These are phyloP conservation scores for Sapajus apella DNA, from an alignment of 2,113 vertebrate genomes.

Conservation along the genomic window DNA sequence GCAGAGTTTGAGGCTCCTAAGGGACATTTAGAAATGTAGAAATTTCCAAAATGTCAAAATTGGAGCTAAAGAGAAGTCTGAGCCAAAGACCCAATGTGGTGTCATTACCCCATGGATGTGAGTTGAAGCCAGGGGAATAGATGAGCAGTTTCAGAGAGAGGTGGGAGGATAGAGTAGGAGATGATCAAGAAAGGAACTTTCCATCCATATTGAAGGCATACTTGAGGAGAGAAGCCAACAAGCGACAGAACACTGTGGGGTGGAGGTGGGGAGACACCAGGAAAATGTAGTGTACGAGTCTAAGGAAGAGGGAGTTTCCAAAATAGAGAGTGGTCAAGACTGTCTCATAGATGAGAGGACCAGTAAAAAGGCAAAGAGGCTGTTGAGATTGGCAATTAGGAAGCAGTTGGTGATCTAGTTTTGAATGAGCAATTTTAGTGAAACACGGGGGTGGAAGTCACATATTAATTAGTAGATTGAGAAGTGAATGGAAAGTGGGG, in stretches of 20 bases:
- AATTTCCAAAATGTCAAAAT: neutral
- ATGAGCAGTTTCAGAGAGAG: neutral
- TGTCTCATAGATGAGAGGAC: neutral
- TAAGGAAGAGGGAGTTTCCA: neutral
- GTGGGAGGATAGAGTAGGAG: neutral
- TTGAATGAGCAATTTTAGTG: conserved; percentile 64
- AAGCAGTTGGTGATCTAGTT: conserved; percentile 72
- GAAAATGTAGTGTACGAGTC: neutral
- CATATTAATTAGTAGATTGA: conserved; percentile 46
- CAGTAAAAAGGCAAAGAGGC: neutral
- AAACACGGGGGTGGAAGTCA: conserved; percentile 51
- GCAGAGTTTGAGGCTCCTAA: neutral
- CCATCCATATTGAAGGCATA: neutral
- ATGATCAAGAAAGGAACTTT: neutral
- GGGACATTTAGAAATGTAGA: neutral
- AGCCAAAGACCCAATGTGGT: neutral
- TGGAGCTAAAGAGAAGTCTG: neutral
- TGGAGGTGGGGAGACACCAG: rapidly evolving
- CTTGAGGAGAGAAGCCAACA: neutral
- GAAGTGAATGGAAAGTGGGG: conserved; percentile 62
- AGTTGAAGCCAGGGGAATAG: neutral
- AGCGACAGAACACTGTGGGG: neutral
- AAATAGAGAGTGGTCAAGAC: neutral
- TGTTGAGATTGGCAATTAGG: conserved; percentile 51
- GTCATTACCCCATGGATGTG: neutral